phyloP scores from a whole-genome alignment of 2,797 vertebrate species.

The Pseudochirops cupreus region DNA sequence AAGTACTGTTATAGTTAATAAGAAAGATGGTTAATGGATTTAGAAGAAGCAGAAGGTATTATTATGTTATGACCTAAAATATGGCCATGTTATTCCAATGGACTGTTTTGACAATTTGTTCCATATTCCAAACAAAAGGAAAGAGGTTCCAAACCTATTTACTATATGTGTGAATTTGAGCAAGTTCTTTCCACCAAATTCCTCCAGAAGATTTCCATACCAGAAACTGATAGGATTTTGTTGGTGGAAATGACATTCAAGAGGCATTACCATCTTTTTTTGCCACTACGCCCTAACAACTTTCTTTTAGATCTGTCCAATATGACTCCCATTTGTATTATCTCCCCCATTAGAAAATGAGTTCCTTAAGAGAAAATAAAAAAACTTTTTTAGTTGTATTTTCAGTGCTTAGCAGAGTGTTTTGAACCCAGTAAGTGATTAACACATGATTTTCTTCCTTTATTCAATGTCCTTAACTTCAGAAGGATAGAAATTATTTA shows the following conservation, averaged over 20 bases:
- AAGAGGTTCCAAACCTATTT: neutral
- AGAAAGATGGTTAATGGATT: neutral
- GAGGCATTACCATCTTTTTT: neutral
- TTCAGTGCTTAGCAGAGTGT: neutral
- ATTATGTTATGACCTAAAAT: neutral
- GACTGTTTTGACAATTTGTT: neutral
- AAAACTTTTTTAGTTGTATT: neutral
- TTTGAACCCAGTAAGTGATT: neutral
- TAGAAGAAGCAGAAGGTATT: neutral
- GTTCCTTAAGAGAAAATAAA: neutral
- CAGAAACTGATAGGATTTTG: neutral
- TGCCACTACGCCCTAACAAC: neutral
- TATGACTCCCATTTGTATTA: neutral
- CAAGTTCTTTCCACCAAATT: neutral
- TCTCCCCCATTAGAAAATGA: neutral
- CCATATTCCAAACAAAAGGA: neutral
- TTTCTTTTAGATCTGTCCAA: neutral
- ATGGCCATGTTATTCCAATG: neutral
- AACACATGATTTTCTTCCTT: neutral
- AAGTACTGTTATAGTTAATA: neutral
- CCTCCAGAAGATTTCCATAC: too few species aligned
- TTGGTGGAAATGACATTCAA: neutral
- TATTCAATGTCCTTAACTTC: neutral
- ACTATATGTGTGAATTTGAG: neutral
- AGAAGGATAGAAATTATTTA: neutral